Evolutionary conservation across 2,888 invertebrate genomes (phyloP).

Genomic region (Drosophila peninsularis): DNA sequence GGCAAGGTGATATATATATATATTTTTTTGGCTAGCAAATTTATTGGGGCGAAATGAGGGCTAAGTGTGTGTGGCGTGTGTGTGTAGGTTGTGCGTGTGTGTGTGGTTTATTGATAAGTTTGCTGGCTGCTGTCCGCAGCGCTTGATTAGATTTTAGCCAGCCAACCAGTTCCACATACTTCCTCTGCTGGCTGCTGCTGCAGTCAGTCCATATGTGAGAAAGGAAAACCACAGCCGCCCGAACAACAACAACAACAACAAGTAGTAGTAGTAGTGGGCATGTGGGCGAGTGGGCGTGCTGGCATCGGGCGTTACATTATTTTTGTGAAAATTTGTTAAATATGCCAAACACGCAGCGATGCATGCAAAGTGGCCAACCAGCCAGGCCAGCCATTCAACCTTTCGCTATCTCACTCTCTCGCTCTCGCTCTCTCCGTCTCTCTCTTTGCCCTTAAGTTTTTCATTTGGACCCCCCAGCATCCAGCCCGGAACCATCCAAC

Average conservation of each 20-base stretch:
- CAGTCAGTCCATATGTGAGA: conserved; percentile 35
- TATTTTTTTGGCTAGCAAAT: conserved; percentile 16
- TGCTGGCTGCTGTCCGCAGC: conserved; percentile 64
- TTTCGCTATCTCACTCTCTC: not conserved
- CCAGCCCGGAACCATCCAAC: conserved; percentile 34
- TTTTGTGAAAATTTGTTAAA: conserved; percentile 79
- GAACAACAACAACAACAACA: conserved; percentile 50
- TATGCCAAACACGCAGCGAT: conserved; percentile 80
- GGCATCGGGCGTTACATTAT: conserved; percentile 63
- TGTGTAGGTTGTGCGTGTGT: conserved; percentile 39
- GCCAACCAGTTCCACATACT: conserved; percentile 23
- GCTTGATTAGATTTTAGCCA: conserved; percentile 78
- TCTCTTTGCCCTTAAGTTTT: not conserved
- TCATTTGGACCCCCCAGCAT: not conserved
- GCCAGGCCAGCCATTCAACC: conserved; percentile 12
- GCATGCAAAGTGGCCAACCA: conserved; percentile 74
- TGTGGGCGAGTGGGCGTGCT: conserved; percentile 6
- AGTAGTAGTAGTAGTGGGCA: conserved; percentile 5
- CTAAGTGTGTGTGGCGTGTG: not conserved
- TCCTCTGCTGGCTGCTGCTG: not conserved
- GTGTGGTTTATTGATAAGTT: conserved; percentile 74
- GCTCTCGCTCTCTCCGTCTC: not conserved
- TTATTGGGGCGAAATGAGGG: not conserved
- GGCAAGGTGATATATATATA: conserved; percentile 53
- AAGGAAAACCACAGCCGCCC: conserved; percentile 63